Evolutionary conservation across 2,888 invertebrate genomes (phyloP), one percentile per base, ranked within the genome.

Genomic region (Melanophora roralis): DNA sequence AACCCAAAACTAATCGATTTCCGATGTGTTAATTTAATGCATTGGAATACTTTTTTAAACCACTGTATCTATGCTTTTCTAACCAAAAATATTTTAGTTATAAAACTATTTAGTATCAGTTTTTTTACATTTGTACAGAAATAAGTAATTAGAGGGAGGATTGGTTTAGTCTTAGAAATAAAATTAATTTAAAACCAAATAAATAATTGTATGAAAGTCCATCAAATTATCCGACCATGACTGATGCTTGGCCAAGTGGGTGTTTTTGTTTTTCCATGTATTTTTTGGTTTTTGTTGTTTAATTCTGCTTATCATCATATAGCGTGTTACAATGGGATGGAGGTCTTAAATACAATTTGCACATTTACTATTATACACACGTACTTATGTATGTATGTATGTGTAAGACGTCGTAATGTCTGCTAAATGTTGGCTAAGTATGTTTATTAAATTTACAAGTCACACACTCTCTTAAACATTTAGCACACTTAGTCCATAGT

Each of bases 381-480:
- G 53, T 49, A 19, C 19, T 16, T 23, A n/a, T 23, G 47, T 43
- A 19, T 21, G 7, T 14, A 27, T 14, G 32, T 74, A 55, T n/a
- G 55, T 69, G 64, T 21, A 59, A 69, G 80, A 49, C 80, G 80
- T 64, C 76, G 47, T 53, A 64, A 12, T 76, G 80, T 80, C 80
- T 80, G 72, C 76, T 51, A 80, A 76, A 76, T 80, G 72, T 57
- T 76, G 80, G 49, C 76, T 72, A 80, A 64, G 62, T 80, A 76
- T 72, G 72, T 80, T 80, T 76, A 80, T 80, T 72, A 43, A 67
- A 75, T 80, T 80, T 80, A 72, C 65, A 80, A 80, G 53, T 71
- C 71, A 75, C 49, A 75, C 49, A 72, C 75, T 67, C 60, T 71
- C 21, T 75, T 74, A 71, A 75, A 21, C 60, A 67, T 72, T 80